Percentiles rank a stretch among this genome's conserved stretches.
These are phyloP conservation scores for Trichosurus vulpecula DNA, from an alignment of 2,797 vertebrate species.

Conservation along the genomic window DNA sequence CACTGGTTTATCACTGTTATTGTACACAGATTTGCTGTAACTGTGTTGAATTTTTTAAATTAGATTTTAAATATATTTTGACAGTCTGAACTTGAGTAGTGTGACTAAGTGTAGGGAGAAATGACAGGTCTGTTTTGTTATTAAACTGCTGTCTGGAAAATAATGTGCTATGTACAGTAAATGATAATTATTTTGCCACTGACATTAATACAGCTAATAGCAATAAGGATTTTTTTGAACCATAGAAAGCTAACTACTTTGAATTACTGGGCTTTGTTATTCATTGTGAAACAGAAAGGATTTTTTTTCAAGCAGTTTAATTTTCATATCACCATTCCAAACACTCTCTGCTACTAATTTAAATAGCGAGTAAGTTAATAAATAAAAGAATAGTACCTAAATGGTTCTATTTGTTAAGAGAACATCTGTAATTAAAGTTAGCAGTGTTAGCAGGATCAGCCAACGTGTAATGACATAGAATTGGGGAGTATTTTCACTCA, in stretches of 20 bases:
- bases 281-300: constrained; percentile 68
- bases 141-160: constrained; percentile 83
- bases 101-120: constrained; percentile 78
- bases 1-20: constrained; percentile 75
- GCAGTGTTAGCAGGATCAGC: neutral
- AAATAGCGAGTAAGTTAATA: constrained; percentile 69
- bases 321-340: constrained; percentile 66
- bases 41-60: constrained; percentile 75
- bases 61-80: constrained; percentile 86
- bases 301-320: constrained; percentile 67
- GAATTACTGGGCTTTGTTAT: constrained; percentile 72
- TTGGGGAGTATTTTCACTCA: constrained; percentile 4
- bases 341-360: constrained; percentile 74
- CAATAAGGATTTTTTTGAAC: constrained; percentile 72
- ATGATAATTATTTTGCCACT: constrained; percentile 84
- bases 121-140: constrained; percentile 83
- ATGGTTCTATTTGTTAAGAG: constrained; percentile 61
- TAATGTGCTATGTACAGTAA: constrained; percentile 80
- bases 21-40: constrained; percentile 71
- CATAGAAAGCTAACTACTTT: constrained; percentile 71
- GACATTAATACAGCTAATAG: constrained; percentile 81
- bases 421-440: constrained; percentile 37
- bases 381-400: constrained; percentile 50
- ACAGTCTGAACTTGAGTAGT: constrained; percentile 81
- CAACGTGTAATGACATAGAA: neutral